Conservation (phyloP, 53 echinoderm and acorn worm genomes). For the Paracentrotus lividus region DNA sequence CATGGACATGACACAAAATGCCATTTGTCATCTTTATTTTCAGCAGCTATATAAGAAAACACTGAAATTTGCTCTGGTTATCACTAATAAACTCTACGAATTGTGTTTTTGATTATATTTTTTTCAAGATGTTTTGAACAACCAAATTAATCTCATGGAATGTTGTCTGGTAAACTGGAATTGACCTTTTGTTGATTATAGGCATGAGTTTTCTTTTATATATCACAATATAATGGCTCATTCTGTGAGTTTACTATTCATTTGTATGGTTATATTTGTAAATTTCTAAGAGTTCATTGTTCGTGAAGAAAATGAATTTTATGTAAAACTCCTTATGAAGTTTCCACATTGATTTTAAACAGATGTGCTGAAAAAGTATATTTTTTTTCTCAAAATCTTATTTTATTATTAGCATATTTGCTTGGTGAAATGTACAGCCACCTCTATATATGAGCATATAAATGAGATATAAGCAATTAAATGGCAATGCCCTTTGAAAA, state of each 20-base stretch:
- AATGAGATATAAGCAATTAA: background rate
- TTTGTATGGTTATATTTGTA: background rate
- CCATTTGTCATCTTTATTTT: no score
- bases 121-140: no score
- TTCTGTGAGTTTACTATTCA: constrained; percentile 39
- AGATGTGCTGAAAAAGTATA: background rate
- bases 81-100: no score
- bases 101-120: no score
- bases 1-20: no score
- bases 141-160: no score
- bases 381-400: background rate
- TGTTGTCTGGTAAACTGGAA: no score
- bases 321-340: background rate
- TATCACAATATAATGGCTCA: background rate
- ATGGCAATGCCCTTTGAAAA: no score
- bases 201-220: constrained; percentile 30
- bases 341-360: background rate
- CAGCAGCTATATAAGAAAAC: no score
- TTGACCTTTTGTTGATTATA: constrained; percentile 50
- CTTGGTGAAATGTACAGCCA: background rate
- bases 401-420: background rate
- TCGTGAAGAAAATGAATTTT: background rate
- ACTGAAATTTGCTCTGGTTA: no score
- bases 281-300: background rate
- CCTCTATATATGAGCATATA: background rate